Percentiles rank a stretch among this genome's conserved stretches.
Conservation (phyloP, 2,888 invertebrate genomes). For the Penaeus monodon region DNA sequence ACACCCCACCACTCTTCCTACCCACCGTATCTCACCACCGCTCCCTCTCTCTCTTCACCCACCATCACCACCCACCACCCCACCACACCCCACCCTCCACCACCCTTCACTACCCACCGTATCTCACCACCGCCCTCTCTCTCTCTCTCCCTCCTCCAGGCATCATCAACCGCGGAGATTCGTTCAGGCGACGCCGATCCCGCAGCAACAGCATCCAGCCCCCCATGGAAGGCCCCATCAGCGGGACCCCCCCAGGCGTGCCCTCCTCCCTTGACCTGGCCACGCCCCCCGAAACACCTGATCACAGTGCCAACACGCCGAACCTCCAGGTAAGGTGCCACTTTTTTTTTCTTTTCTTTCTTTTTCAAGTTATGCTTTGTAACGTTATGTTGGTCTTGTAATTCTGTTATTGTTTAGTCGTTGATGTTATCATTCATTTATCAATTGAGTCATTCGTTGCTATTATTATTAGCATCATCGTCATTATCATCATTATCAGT, state of each 20-base stretch:
- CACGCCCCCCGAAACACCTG: slow-evolving; percentile 43
- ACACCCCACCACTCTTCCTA: no score
- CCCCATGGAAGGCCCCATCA: slow-evolving; percentile 70
- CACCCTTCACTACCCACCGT: no score
- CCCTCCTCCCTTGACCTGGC: slow-evolving; percentile 45
- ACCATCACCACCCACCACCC: no score
- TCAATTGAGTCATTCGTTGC: not conserved
- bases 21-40: no score
- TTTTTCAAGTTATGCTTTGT: not conserved
- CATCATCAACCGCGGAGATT: slow-evolving; percentile 93
- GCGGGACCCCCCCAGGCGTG: slow-evolving; percentile 66
- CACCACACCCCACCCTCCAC: no score
- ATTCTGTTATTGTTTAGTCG: not conserved
- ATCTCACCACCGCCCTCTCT: no score
- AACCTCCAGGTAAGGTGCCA: slow-evolving; percentile 30
- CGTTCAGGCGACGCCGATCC: slow-evolving; percentile 86
- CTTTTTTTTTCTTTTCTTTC: not conserved
- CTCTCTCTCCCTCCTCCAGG: slow-evolving; percentile 73
- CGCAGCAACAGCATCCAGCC: slow-evolving; percentile 83
- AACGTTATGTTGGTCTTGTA: not conserved
- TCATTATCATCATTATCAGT: slow-evolving; percentile 12
- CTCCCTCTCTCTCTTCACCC: no score
- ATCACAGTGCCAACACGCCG: slow-evolving; percentile 33
- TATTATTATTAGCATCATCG: not conserved
- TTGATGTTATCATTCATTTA: not conserved